These are phyloP conservation scores for Solenopsis invicta DNA, from an alignment of 1,140 invertebrate species.

Conservation along the genomic window DNA sequence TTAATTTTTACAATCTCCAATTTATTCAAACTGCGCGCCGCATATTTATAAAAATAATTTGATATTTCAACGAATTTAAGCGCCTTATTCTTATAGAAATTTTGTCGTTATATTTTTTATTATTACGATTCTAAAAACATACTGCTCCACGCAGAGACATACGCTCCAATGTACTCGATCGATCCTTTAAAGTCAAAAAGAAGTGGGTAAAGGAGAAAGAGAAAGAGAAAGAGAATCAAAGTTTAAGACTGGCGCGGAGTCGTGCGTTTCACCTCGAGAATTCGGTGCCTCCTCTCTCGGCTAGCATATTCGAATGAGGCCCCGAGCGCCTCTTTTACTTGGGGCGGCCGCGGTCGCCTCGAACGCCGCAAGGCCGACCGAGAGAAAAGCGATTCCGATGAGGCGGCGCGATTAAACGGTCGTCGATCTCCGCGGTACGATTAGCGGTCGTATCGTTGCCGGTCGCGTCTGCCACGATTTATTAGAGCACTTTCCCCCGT, in stretches of 20 bases:
- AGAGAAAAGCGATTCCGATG: background rate
- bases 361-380: background rate
- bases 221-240: constrained; percentile 72
- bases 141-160: background rate
- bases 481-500: constrained; percentile 69
- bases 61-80: background rate
- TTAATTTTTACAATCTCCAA: no score
- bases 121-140: background rate
- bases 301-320: constrained; percentile 72
- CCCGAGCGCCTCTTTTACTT: background rate
- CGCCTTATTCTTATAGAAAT: background rate
- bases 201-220: constrained; percentile 53
- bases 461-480: constrained; percentile 39
- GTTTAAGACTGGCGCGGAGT: constrained; percentile 67
- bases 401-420: constrained; percentile 23
- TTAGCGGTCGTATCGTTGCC: constrained; percentile 31
- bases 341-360: background rate
- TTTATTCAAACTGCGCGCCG: no score
- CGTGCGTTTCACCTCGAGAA: constrained; percentile 74
- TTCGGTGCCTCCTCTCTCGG: constrained; percentile 72
- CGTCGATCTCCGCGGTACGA: background rate
- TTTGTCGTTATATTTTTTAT: background rate
- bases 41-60: no score
- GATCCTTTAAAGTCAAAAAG: constrained; percentile 18
- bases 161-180: background rate